phyloP scores from a whole-genome alignment of 2,888 invertebrate species.

The Nephrotoma flavescens region DNA sequence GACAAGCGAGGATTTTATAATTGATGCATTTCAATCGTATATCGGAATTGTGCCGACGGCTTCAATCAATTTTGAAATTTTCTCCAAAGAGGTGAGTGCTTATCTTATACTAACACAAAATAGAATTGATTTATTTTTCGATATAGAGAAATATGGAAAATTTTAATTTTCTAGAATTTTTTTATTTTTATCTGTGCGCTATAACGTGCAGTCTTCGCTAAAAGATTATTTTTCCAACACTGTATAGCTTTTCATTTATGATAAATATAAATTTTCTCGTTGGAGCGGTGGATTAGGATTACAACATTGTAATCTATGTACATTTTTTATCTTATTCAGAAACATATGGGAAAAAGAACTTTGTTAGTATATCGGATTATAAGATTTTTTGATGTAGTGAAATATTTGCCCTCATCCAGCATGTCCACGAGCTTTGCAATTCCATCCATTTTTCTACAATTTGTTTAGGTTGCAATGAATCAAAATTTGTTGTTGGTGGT shows the following conservation, averaged over 20 bases:
- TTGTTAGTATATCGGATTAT: too few relatives aligned
- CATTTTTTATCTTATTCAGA: too few relatives aligned
- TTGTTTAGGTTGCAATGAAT: too few relatives aligned
- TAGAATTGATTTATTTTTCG: not conserved
- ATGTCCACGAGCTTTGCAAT: too few relatives aligned
- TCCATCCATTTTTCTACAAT: too few relatives aligned
- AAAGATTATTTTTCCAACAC: not conserved
- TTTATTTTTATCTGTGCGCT: not conserved
- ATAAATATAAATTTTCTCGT: not conserved
- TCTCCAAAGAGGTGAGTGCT: constrained; percentile 37
- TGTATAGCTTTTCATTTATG: not conserved
- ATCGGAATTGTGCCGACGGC: constrained; percentile 69
- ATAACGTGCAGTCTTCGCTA: not conserved
- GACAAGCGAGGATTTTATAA: constrained; percentile 36
- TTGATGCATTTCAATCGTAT: constrained; percentile 65
- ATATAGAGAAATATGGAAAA: not conserved
- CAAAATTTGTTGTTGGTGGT: too few relatives aligned
- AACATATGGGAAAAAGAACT: too few relatives aligned
- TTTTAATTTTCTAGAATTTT: not conserved
- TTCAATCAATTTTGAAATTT: constrained; percentile 54
- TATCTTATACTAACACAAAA: not conserved
- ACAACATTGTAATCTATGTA: too few relatives aligned
- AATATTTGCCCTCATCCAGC: too few relatives aligned
- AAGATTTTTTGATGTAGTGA: too few relatives aligned
- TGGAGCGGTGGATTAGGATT: not conserved